A percentile compares a stretch with the other conserved stretches of the same genome.
phyloP scores from a whole-genome alignment of 2,797 vertebrate genomes.

The Apodemus agrarius region DNA sequence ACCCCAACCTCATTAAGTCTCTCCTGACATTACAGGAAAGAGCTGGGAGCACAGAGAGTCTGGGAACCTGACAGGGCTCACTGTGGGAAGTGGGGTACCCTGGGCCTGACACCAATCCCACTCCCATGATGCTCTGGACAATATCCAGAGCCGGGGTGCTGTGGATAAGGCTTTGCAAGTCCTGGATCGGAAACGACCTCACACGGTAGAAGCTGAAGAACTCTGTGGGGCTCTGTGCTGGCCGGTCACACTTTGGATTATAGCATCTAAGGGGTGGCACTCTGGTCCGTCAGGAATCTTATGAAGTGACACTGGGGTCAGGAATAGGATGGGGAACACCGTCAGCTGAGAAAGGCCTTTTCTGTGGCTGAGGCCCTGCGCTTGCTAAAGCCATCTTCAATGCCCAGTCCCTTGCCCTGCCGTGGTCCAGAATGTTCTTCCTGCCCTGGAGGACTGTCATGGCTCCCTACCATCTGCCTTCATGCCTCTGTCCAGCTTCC shows the following conservation, averaged over 20 bases:
- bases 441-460: background rate
- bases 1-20: background rate
- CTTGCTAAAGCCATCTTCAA: background rate
- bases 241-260: accelerated
- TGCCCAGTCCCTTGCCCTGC: background rate
- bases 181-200: background rate
- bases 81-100: accelerated
- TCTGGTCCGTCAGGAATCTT: accelerated
- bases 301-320: background rate
- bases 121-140: background rate
- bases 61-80: background rate
- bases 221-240: background rate
- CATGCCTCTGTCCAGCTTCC: background rate
- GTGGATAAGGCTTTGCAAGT: background rate
- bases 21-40: background rate
- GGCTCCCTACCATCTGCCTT: background rate
- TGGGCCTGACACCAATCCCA: background rate
- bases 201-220: background rate
- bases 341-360: background rate
- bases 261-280: background rate
- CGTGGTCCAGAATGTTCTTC: background rate
- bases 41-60: background rate
- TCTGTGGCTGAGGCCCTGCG: background rate
- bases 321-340: background rate
- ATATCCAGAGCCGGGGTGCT: too few species aligned